phyloP scores from a whole-genome alignment of 2,888 invertebrate species.

The Callimorpha dominula region DNA sequence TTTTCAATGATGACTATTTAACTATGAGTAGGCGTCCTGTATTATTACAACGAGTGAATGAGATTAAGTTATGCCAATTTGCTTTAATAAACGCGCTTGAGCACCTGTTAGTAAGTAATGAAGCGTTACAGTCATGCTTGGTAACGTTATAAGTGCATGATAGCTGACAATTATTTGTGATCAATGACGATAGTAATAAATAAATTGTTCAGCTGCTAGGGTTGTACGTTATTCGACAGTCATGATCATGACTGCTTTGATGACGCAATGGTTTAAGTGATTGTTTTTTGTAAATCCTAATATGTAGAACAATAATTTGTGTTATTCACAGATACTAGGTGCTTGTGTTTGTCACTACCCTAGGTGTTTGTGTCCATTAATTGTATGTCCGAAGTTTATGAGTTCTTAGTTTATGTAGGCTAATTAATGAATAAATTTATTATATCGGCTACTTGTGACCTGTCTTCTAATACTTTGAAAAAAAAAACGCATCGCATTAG shows the following conservation, averaged over 20 bases:
- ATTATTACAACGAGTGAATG: conserved; percentile 18
- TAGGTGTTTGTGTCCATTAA: too few relatives aligned
- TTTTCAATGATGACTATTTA: not conserved
- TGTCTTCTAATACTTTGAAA: too few relatives aligned
- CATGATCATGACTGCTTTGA: not conserved
- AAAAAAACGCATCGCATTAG: too few relatives aligned
- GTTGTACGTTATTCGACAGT: not conserved
- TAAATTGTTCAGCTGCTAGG: conserved; percentile 26
- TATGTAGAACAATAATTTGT: too few relatives aligned
- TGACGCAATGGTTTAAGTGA: too few relatives aligned
- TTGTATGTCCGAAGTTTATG: too few relatives aligned
- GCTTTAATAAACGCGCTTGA: conserved; percentile 25
- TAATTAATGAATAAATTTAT: too few relatives aligned
- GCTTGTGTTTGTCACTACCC: too few relatives aligned
- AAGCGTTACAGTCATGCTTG: conserved; percentile 36
- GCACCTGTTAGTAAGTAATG: conserved; percentile 42
- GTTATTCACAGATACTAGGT: too few relatives aligned
- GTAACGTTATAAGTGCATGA: conserved; percentile 25
- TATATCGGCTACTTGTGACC: too few relatives aligned
- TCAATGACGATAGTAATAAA: conserved; percentile 29
- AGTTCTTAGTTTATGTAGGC: too few relatives aligned
- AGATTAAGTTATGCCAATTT: conserved; percentile 38
- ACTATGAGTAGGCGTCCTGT: not conserved
- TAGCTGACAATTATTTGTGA: conserved; percentile 40
- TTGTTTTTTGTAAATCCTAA: too few relatives aligned